phyloP scores from a whole-genome alignment of 2,113 vertebrate genomes.

The Chauna torquata region DNA sequence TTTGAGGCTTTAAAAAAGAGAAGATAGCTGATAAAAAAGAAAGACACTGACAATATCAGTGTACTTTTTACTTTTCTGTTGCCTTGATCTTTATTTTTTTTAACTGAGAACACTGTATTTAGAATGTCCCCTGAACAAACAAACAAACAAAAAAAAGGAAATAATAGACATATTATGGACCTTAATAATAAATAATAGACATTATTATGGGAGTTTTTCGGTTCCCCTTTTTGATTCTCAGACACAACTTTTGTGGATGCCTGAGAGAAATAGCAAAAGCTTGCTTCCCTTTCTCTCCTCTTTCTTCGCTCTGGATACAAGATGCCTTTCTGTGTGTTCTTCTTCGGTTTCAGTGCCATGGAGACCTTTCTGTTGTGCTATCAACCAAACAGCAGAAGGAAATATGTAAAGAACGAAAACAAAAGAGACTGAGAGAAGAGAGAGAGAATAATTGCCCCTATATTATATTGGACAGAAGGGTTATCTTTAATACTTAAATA shows the following conservation, averaged over 20 bases:
- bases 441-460: background rate
- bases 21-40: background rate
- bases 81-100: background rate
- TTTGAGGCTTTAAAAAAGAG: background rate
- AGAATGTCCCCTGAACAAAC: background rate
- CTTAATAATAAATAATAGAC: conserved; percentile 26
- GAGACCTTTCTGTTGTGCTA: conserved; percentile 9
- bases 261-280: background rate
- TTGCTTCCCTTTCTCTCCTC: background rate
- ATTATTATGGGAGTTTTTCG: background rate
- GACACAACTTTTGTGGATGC: background rate
- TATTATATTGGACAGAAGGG: background rate
- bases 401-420: background rate
- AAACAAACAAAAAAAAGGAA: background rate
- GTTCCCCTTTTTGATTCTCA: background rate
- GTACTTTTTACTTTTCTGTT: background rate
- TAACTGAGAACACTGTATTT: background rate
- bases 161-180: too few species aligned
- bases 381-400: conserved; percentile 3
- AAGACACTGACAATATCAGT: background rate
- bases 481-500: background rate
- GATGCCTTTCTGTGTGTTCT: background rate
- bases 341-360: background rate
- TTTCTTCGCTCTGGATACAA: conserved; percentile 12
- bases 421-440: background rate